Percentiles rank a stretch among this genome's conserved stretches.
Evolutionary conservation across 1,140 invertebrate genomes (phyloP).

Genomic region (Carposina sasakii): DNA sequence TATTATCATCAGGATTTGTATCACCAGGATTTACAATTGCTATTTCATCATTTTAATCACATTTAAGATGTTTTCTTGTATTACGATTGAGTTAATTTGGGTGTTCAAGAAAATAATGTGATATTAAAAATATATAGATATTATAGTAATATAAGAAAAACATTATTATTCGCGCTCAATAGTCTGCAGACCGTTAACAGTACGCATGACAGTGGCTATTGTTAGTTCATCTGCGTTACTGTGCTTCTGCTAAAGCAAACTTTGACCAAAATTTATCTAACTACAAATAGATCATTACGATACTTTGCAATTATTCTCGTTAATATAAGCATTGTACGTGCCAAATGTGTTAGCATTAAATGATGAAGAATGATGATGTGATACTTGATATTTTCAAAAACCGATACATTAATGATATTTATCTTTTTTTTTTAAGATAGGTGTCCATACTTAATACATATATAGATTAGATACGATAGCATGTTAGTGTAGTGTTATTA

Average conservation of each 20-base stretch:
- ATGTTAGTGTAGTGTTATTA: too few species aligned
- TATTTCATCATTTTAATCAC: conserved; percentile 24
- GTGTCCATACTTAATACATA: too few species aligned
- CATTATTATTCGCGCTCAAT: conserved; percentile 40
- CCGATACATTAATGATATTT: conserved; percentile 9
- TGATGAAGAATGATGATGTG: conserved; percentile 19
- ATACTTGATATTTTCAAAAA: conserved; percentile 5
- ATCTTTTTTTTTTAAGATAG: too few species aligned
- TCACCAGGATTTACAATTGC: conserved; percentile 49
- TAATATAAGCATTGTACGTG: conserved; percentile 44
- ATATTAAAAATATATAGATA: conserved; percentile 38
- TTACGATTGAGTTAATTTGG: conserved; percentile 51
- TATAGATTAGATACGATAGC: too few species aligned
- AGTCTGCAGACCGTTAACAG: conserved; percentile 33
- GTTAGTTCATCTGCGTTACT: too few species aligned
- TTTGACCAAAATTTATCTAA: conserved; percentile 31
- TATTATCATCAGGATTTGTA: conserved; percentile 11
- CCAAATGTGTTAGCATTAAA: conserved; percentile 34
- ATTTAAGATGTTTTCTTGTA: conserved; percentile 71
- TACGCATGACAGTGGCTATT: conserved; percentile 67
- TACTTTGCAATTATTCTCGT: too few species aligned
- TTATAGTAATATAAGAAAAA: conserved; percentile 42
- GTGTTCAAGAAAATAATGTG: conserved; percentile 32
- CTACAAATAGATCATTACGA: conserved; percentile 29
- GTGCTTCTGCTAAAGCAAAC: conserved; percentile 55